Conservation (phyloP, 1,140 invertebrate species). For the Pachypsylla venusta region DNA sequence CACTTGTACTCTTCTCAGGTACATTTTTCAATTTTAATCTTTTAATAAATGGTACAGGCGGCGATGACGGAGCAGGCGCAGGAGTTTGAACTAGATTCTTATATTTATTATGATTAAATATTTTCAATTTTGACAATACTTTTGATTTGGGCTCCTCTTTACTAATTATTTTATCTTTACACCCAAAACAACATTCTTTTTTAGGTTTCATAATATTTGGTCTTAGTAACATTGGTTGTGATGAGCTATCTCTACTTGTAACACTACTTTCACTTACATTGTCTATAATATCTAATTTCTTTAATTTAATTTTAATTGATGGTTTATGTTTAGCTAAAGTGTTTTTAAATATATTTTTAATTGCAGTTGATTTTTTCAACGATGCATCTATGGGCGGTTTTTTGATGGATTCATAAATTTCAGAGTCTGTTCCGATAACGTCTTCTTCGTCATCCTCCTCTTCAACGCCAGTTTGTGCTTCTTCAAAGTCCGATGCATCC, state of each 20-base stretch:
- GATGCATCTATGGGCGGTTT: too few relatives aligned
- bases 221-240: background rate
- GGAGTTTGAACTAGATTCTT: background rate
- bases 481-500: background rate
- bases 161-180: background rate
- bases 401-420: background rate
- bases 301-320: slow-evolving; percentile 4
- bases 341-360: slow-evolving; percentile 5
- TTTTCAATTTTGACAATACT: slow-evolving; percentile 5
- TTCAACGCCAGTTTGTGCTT: background rate
- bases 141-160: slow-evolving; percentile 4
- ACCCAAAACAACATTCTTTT: background rate
- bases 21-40: background rate
- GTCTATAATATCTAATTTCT: slow-evolving; percentile 4
- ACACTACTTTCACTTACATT: background rate
- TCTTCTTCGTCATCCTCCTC: background rate
- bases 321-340: slow-evolving; percentile 2
- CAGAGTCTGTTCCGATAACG: background rate
- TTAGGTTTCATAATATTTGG: background rate
- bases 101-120: background rate
- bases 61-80: background rate
- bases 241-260: too few relatives aligned
- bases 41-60: background rate
- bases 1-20: too few relatives aligned
- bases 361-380: slow-evolving; percentile 1